A percentile compares a stretch with the other conserved stretches of the same genome.
Conservation (phyloP, 2,113 vertebrate species). For the Paramormyrops kingsleyae region DNA sequence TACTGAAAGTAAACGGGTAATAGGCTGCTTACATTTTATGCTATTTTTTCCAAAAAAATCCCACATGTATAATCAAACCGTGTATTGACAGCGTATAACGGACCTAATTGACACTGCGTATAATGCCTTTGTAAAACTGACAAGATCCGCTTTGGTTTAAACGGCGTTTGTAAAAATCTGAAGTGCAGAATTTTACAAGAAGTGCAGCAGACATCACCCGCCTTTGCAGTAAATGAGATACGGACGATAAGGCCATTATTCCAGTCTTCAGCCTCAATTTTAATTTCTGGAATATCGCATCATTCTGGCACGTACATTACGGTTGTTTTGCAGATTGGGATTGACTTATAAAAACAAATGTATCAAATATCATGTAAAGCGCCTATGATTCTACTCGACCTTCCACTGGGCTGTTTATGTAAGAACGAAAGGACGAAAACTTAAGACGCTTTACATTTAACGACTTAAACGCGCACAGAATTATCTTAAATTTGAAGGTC, state of each 20-base stretch:
- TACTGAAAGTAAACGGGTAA: not conserved
- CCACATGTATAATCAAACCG: not conserved
- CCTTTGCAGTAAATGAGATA: conserved; percentile 15
- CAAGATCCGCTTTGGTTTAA: not conserved
- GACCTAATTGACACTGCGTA: not conserved
- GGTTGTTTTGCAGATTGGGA: not conserved
- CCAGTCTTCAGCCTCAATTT: not conserved
- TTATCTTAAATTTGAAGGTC: not conserved
- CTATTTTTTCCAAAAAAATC: not conserved
- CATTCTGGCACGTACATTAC: not conserved
- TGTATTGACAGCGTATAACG: not conserved
- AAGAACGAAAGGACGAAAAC: not conserved
- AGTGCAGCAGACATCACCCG: conserved; percentile 11
- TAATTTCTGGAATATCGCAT: not conserved
- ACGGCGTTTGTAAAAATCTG: not conserved
- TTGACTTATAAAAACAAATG: not conserved
- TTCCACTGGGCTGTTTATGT: not conserved
- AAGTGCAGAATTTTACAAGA: not conserved
- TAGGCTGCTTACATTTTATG: not conserved
- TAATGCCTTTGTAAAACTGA: not conserved
- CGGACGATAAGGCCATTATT: conserved; percentile 4
- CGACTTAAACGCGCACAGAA: not conserved
- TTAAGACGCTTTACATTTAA: not conserved
- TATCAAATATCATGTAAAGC: not conserved
- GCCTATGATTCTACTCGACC: not conserved